These are phyloP conservation scores for Cataglyphis hispanica DNA, from an alignment of 1,140 invertebrate species.

Conservation along the genomic window DNA sequence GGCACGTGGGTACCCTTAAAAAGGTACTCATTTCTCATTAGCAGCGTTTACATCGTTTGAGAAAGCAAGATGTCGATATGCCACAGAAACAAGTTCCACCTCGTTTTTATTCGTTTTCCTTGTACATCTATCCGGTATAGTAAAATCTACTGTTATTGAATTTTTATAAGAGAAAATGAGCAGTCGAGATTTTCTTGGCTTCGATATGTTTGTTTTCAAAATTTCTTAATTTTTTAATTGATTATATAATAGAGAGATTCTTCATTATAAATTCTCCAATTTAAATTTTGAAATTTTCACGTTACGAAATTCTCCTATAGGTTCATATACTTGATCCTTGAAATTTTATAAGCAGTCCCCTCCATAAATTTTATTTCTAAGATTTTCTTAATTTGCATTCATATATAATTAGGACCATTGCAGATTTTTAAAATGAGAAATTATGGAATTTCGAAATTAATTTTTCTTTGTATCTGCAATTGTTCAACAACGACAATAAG, in stretches of 20 bases:
- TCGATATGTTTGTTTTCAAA: not conserved
- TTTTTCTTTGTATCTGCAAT: not conserved
- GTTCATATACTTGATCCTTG: not conserved
- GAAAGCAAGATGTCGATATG: not conserved
- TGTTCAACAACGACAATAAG: not conserved
- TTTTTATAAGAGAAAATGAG: not conserved
- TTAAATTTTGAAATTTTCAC: not conserved
- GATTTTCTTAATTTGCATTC: not conserved
- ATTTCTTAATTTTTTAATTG: not conserved
- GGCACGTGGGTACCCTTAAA: slow-evolving; percentile 22
- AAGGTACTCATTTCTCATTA: slow-evolving; percentile 57
- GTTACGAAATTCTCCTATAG: not conserved
- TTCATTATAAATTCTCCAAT: not conserved
- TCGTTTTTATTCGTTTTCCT: not conserved
- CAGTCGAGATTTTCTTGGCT: not conserved
- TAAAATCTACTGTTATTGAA: slow-evolving; percentile 6
- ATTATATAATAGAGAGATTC: not conserved
- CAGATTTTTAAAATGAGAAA: not conserved
- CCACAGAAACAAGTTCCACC: not conserved
- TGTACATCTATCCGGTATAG: not conserved
- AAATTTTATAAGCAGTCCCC: not conserved
- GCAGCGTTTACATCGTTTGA: slow-evolving; percentile 60
- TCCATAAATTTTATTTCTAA: not conserved
- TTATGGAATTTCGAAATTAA: not conserved
- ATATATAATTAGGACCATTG: too few species aligned